These are phyloP conservation scores for Spinus olivaceus DNA, from an alignment of 2,797 vertebrate genomes.

Conservation along the genomic window DNA sequence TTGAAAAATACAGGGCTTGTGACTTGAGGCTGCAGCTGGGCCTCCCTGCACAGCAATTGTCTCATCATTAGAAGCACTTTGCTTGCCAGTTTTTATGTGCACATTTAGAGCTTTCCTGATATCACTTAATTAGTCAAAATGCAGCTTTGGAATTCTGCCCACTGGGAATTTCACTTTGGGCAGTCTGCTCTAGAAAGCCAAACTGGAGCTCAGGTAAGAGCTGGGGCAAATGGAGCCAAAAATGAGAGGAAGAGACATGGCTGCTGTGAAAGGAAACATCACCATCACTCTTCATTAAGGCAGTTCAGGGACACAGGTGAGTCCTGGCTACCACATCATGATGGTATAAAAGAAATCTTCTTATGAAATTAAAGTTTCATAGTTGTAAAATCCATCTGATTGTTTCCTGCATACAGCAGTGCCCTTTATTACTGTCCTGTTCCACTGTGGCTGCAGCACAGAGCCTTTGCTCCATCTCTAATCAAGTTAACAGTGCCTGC, in stretches of 20 bases:
- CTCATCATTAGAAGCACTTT: slow-evolving; percentile 42
- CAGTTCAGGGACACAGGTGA: neutral
- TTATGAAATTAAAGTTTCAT: neutral
- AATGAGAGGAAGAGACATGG: neutral
- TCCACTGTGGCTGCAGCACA: neutral
- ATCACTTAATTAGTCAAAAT: slow-evolving; percentile 69
- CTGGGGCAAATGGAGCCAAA: neutral
- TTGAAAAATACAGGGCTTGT: neutral
- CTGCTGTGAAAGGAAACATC: neutral
- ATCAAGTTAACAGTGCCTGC: neutral
- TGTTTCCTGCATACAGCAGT: neutral
- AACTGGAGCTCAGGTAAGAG: slow-evolving; percentile 1
- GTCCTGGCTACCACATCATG: neutral
- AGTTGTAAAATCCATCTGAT: neutral
- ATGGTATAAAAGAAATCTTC: neutral
- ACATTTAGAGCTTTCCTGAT: slow-evolving; percentile 63
- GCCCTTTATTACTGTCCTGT: neutral
- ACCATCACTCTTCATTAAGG: neutral
- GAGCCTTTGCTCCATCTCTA: neutral
- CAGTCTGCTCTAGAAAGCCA: slow-evolving; percentile 9
- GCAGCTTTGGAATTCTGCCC: slow-evolving; percentile 59
- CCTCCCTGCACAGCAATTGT: slow-evolving; percentile 30
- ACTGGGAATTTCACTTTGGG: slow-evolving; percentile 31
- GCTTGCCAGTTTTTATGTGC: slow-evolving; percentile 57
- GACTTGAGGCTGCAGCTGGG: slow-evolving; percentile 9